phyloP scores from a whole-genome alignment of 1,140 invertebrate species.

The Microplitis mediator region DNA sequence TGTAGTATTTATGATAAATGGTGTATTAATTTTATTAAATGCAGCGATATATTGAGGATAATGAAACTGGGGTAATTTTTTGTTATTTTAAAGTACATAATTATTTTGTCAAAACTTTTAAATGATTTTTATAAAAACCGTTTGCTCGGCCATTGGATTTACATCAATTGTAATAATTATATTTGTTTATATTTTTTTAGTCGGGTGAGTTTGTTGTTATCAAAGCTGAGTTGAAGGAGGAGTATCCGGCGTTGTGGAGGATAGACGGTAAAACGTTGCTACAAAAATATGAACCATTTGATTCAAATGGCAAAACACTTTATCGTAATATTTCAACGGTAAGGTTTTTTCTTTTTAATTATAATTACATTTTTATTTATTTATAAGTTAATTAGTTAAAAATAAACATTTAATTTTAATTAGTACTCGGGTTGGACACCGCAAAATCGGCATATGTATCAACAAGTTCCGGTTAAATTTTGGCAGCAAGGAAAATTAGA shows the following conservation, averaged over 20 bases:
- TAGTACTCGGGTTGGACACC: conserved; percentile 82
- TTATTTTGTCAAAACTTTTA: not conserved
- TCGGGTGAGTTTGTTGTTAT: conserved; percentile 84
- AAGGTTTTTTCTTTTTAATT: conserved; percentile 43
- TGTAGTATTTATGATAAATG: not conserved
- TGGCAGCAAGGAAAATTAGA: conserved; percentile 74
- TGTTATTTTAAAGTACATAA: conserved; percentile 11
- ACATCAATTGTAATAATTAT: not conserved
- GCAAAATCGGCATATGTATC: conserved; percentile 78
- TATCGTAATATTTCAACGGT: conserved; percentile 89
- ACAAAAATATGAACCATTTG: conserved; percentile 86
- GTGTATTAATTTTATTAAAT: conserved; percentile 36
- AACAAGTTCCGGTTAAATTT: conserved; percentile 76
- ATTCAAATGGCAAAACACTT: conserved; percentile 78
- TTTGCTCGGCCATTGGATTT: not conserved
- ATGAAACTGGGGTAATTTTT: conserved; percentile 46
- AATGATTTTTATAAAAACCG: not conserved
- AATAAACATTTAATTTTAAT: conserved; percentile 34
- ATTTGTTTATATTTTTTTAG: conserved; percentile 59
- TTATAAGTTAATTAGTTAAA: not conserved
- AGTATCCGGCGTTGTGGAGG: conserved; percentile 83
- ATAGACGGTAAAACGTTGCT: conserved; percentile 85
- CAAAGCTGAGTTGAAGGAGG: conserved; percentile 74
- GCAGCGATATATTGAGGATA: conserved; percentile 46
- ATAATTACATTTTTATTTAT: not conserved